Evolutionary conservation across 2,113 vertebrate species (phyloP).

Genomic region (Ictalurus punctatus): DNA sequence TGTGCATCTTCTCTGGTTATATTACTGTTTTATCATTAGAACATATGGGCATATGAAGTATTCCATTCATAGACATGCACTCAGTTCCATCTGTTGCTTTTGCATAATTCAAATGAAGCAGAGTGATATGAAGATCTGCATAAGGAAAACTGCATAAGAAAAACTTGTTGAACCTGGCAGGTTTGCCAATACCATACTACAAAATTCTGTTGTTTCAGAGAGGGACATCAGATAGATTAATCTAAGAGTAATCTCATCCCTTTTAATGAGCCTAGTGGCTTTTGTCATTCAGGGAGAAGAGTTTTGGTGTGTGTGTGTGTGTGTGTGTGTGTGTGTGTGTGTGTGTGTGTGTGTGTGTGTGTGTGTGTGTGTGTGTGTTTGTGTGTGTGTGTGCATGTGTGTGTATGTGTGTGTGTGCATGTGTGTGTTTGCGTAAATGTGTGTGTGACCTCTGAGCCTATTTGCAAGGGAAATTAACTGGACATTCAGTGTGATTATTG

Average conservation of each 20-base stretch:
- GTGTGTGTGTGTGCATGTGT: conserved; percentile 26
- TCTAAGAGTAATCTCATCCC: background rate
- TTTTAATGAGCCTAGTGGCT: background rate
- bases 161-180: conserved; percentile 47
- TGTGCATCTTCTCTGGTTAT: conserved; percentile 2
- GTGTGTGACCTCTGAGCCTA: conserved; percentile 52
- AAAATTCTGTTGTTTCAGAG: conserved; percentile 11
- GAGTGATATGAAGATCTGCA: conserved; percentile 18
- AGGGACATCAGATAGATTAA: background rate
- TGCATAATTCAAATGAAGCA: conserved; percentile 13
- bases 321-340: background rate
- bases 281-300: background rate
- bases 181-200: conserved; percentile 20
- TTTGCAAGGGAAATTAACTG: conserved; percentile 80
- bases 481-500: conserved; percentile 65
- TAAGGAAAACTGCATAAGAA: conserved; percentile 10
- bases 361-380: conserved; percentile 29
- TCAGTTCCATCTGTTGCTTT: conserved; percentile 26
- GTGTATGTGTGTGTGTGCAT: background rate
- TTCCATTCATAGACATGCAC: conserved; percentile 10
- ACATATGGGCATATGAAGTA: conserved; percentile 26
- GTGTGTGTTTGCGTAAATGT: background rate
- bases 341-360: background rate
- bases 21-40: conserved; percentile 26
- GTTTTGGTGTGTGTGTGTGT: background rate